Evolutionary conservation across 2,888 invertebrate genomes (phyloP), one percentile per base, ranked within the genome.

Genomic region (Caenorhabditis sp.): DNA sequence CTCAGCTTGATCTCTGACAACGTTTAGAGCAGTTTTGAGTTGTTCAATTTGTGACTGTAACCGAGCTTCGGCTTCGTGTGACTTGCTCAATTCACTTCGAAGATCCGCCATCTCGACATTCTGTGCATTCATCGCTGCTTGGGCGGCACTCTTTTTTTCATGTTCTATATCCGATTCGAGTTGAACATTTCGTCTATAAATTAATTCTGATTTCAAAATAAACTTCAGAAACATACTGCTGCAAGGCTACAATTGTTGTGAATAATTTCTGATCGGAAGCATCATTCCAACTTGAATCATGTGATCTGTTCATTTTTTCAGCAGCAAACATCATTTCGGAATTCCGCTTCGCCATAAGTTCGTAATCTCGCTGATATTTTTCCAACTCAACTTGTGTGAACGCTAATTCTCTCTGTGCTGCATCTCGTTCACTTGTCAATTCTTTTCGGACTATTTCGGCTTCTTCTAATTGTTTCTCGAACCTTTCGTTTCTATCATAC

Each of bases 351-450:
- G 36, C 50, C 14, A 77, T 37, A 12, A 69, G 61, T 23, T 69
- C 62, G 26, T 58, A 74, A 55, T 83, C 82, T 50, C 81, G 31
- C 36, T 83, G 83, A 65, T 69, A 78, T 57, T 75, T 81, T 53
- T 82, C 79, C n/a, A 84, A 58, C 62, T 84, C 84, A 5, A 81
- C 78, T 58, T 77, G 76, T 0, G 80, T 81, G 60, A 82, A 84
- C 0, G 81, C 77, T 50, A 84, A 66, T 54, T 84, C 84, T 14
- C 83, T 67, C 21, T 65, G 65, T 23, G 80, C 79, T 8, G 58
- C 27, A 43, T 80, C 77, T 50, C 74, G 57, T 19, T 78, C 72
- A 26, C 53, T 19, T 14, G 71, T 58, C 54, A 80, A 50, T 43
- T 58, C 43, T n/a, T 63, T 53, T 12, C 76, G 61, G n/a, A 63